phyloP scores from a whole-genome alignment of 1,140 invertebrate species.

The Ruditapes philippinarum region DNA sequence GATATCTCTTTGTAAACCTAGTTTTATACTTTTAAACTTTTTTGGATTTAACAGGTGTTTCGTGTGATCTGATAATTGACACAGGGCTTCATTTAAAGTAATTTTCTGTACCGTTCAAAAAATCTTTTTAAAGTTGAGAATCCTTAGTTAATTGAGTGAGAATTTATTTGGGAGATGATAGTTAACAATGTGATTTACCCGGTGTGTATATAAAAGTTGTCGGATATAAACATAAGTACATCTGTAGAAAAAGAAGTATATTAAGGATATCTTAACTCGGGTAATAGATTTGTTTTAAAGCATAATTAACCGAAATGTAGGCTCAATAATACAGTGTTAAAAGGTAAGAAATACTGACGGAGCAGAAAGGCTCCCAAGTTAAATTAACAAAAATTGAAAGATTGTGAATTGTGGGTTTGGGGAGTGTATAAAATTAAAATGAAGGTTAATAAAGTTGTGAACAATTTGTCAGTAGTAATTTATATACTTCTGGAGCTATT shows the following conservation, averaged over 20 bases:
- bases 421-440: background rate
- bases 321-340: background rate
- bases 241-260: background rate
- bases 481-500: background rate
- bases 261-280: background rate
- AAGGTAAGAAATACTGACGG: no score
- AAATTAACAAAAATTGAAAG: no score
- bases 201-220: background rate
- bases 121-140: slow-evolving; percentile 10
- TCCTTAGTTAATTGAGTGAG: background rate
- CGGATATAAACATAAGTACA: background rate
- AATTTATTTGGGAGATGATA: background rate
- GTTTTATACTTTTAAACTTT: slow-evolving; percentile 1
- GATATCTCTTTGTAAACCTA: slow-evolving; percentile 9
- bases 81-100: background rate
- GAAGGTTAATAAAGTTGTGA: background rate
- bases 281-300: background rate
- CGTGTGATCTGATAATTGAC: slow-evolving; percentile 31
- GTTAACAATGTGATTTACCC: background rate
- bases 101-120: background rate
- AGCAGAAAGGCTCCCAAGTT: no score
- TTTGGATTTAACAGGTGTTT: slow-evolving; percentile 47
- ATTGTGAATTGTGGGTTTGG: no score
- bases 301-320: background rate
- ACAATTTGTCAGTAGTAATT: background rate